Evolutionary conservation across 2,888 invertebrate species (phyloP), one percentile per base, ranked within the genome.

Genomic region (Ferrisia virgata): DNA sequence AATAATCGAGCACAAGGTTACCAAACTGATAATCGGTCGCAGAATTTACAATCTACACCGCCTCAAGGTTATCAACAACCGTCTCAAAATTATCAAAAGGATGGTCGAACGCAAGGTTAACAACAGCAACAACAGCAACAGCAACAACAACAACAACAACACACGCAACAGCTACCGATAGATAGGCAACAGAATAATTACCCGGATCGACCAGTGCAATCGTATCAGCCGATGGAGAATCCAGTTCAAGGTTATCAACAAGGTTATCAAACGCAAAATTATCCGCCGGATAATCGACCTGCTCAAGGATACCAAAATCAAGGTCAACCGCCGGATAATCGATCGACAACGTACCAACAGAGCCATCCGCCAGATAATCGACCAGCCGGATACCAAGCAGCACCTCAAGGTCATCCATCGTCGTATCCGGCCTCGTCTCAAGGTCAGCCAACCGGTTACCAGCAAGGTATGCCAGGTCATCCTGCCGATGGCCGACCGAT

Each of bases 21-120:
- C 36, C 79, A 79, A 43, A 40, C 31, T 6, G 72, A 76, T 43
- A 82, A 47, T 80, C 80, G 81, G 18, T 18, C 58, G 1, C 72
- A 33, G 22, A 36, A 36, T 33, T 76, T 36, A 9, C 72, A n/a
- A 31, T 13, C 15, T 15, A 15, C 11, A 9, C 22, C 18, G 1
- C 64, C n/a, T 8, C 82, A 53, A 64, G 39, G 13, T n/a, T 58
- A 25, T 22, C 82, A 64, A 6, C 58, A 25, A 15, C 31, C 25
- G 15, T 9, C 36, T 1, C 72, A 33, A 76, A 36, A 36, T 33
- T 36, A 36, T n/a, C 72, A 36, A 9, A 36, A 33, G 18, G 72
- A 76, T 18, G 15, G 15, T 8, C 72, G 72, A 76, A 3, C 72
- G 15, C 72, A 36, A 76, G 36, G 31, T 76, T 76, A 76, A 18